Evolutionary conservation across 53 echinoderm and acorn worm species (phyloP), one percentile per base, ranked within the genome.

Genomic region (Astropecten irregularis): DNA sequence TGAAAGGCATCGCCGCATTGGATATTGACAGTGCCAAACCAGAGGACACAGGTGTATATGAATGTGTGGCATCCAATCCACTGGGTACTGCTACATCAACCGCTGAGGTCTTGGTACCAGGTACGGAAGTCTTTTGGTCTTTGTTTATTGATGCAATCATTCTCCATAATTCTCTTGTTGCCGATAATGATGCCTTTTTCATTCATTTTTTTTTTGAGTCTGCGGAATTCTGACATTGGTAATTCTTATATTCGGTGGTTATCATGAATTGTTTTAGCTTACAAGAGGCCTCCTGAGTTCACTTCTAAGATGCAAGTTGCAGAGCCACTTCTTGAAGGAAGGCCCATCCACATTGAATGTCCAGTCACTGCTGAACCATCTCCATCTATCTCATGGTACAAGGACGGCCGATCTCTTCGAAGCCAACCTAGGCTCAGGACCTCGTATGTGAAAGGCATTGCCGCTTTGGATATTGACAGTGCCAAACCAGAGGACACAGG

Each of bases 31-130:
- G 90, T 25, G 90, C 87, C 5, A 68, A 86, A 31, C 86, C 82
- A 1, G 99, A 95, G 69, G 94, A 94, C 68, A 88, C 90, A 32
- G 94, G 99, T 11, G 85, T 94, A 51, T 95, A 87, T 52, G 85
- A 90, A 55, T 99, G 99, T 47, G 90, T 86, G 22, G 99, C 99
- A 3, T 83, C 89, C 64, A 99, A 99, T 51, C 77, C 90, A 35
- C 88, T 89, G 6, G 99, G 99, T 0, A 83, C 84, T 15, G 88
- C 92, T 4, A 88, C 89, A 57, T 87, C 88, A 40, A 85, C 59
- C 65, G 84, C 92, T 11, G 86, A 90, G 34, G 76, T 99, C 29
- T 86, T 88, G 52, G 94, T 99, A 58, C 87, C 85, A 66, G 99
- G 97, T 97, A 56, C n/a, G n/a, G 9, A 14, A 8, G 6, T 11